These are phyloP conservation scores for Chaetophractus vellerosus DNA, from an alignment of 2,797 vertebrate genomes.

Conservation along the genomic window DNA sequence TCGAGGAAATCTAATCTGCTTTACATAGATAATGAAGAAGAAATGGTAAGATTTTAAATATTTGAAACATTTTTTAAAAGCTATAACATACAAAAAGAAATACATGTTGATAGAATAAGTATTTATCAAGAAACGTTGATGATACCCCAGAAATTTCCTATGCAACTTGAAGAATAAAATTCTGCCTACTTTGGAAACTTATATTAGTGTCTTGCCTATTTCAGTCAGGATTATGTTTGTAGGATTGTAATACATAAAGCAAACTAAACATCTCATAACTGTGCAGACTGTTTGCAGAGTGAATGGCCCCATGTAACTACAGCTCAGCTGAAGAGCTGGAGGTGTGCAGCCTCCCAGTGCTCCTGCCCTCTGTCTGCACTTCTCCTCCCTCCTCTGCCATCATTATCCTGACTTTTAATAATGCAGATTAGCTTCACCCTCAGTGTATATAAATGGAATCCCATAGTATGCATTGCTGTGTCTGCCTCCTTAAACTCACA, in stretches of 20 bases:
- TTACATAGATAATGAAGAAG: neutral
- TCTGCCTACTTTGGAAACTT: neutral
- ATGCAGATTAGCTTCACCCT: too few species aligned
- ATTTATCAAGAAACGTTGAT: neutral
- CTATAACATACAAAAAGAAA: neutral
- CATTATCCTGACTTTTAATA: too few species aligned
- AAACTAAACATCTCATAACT: neutral
- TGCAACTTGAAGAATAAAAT: neutral
- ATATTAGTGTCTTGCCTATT: neutral
- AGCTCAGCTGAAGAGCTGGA: neutral
- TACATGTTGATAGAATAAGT: neutral
- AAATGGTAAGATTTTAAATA: neutral
- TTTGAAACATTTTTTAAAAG: neutral
- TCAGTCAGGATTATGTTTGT: too few species aligned
- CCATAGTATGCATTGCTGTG: neutral
- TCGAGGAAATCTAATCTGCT: neutral
- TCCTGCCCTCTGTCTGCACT: rapidly evolving
- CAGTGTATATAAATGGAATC: too few species aligned
- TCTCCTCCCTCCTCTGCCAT: neutral
- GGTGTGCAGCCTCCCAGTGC: rapidly evolving
- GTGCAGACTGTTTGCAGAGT: neutral
- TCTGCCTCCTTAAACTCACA: neutral
- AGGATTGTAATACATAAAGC: neutral
- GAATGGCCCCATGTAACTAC: neutral
- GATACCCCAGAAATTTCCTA: neutral